Percentiles rank a stretch among this genome's conserved stretches.
These are phyloP conservation scores for Nemotelus pantherinus DNA, from an alignment of 2,888 invertebrate species.

Conservation along the genomic window DNA sequence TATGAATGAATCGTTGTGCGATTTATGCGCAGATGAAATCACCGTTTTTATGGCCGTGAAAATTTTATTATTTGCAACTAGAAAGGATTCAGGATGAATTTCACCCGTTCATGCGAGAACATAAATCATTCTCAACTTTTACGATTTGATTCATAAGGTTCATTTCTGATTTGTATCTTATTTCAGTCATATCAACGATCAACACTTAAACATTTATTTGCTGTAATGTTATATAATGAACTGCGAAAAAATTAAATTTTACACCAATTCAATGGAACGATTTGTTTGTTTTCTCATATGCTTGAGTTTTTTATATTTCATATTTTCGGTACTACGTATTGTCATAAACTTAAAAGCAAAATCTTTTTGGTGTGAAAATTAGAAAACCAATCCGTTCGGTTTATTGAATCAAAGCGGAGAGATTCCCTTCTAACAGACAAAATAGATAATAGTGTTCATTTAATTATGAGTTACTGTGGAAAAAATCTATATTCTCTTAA, in stretches of 20 bases:
- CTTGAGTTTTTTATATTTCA: too few relatives aligned
- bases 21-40: neutral
- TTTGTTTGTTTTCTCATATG: neutral
- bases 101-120: neutral
- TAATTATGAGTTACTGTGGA: too few relatives aligned
- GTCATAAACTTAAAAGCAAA: too few relatives aligned
- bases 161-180: neutral
- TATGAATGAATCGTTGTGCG: conserved; percentile 13
- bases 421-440: too few relatives aligned
- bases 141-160: conserved; percentile 7
- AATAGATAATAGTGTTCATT: too few relatives aligned
- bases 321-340: too few relatives aligned
- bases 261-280: conserved; percentile 58
- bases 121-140: conserved; percentile 1
- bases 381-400: too few relatives aligned
- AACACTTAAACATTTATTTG: conserved; percentile 50
- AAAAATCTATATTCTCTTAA: too few relatives aligned
- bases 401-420: too few relatives aligned
- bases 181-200: conserved; percentile 46
- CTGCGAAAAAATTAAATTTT: conserved; percentile 51
- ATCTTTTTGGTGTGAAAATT: too few relatives aligned
- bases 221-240: conserved; percentile 43
- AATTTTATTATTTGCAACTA: neutral
- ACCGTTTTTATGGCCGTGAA: neutral
- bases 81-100: neutral